phyloP scores from a whole-genome alignment of 2,888 invertebrate genomes.

The Hyles lineata region DNA sequence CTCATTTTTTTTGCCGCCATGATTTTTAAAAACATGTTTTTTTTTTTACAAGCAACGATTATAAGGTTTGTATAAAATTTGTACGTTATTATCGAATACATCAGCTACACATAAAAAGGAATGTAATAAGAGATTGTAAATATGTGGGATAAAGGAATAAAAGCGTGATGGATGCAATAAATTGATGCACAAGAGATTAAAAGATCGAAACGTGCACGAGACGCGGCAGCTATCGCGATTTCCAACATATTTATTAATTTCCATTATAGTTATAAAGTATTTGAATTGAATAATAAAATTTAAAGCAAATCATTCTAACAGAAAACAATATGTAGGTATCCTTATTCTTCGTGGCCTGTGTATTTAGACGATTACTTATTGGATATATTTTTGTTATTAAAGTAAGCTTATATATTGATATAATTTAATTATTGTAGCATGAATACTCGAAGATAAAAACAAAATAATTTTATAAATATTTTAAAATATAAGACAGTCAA shows the following conservation, averaged over 20 bases:
- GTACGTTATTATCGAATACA: too few species aligned
- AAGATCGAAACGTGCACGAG: constrained; percentile 60
- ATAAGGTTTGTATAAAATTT: too few species aligned
- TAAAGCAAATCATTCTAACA: too few species aligned
- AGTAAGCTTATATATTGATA: too few species aligned
- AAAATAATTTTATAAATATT: neutral
- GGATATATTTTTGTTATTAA: too few species aligned
- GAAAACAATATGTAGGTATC: too few species aligned
- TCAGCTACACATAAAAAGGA: constrained; percentile 13
- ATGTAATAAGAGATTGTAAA: constrained; percentile 14
- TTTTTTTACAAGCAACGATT: neutral
- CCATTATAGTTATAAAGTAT: neutral
- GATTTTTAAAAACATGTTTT: neutral
- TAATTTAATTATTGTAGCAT: too few species aligned
- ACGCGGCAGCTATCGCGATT: constrained; percentile 55
- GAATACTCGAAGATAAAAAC: too few species aligned
- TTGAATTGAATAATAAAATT: too few species aligned
- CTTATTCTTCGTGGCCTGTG: too few species aligned
- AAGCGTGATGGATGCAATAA: constrained; percentile 37
- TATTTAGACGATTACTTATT: too few species aligned
- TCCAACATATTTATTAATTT: constrained; percentile 9
- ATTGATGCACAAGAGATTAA: constrained; percentile 37
- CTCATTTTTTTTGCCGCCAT: neutral
- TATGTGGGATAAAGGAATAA: constrained; percentile 13
- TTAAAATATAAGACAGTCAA: neutral